phyloP scores from a whole-genome alignment of 2,797 vertebrate genomes.

The Leuciscus waleckii region DNA sequence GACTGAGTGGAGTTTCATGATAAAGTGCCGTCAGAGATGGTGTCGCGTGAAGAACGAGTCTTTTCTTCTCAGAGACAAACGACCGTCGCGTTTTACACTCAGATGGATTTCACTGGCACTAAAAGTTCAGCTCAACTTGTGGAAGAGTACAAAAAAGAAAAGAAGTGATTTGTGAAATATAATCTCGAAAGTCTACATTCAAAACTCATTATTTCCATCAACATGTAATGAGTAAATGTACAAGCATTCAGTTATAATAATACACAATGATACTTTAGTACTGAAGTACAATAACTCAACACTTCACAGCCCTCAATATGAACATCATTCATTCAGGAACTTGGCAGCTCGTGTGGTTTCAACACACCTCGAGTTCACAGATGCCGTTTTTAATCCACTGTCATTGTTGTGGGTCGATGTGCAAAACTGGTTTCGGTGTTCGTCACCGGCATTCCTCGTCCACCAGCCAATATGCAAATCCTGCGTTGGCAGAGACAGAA shows the following conservation, averaged over 20 bases:
- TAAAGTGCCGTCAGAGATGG: neutral
- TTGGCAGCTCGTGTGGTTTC: neutral
- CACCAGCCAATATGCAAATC: neutral
- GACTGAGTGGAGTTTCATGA: neutral
- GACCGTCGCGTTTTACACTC: neutral
- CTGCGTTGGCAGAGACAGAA: neutral
- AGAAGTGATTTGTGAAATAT: neutral
- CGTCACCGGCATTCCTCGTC: neutral
- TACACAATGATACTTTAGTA: neutral
- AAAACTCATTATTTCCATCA: neutral
- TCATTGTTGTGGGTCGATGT: slow-evolving; percentile 12
- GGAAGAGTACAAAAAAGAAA: neutral
- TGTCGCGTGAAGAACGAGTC: neutral
- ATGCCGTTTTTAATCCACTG: slow-evolving; percentile 2
- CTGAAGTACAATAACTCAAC: neutral
- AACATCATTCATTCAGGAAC: neutral
- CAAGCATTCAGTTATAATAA: slow-evolving; percentile 1
- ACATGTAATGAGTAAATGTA: neutral
- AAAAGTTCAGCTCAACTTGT: neutral
- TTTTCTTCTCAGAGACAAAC: neutral
- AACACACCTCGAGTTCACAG: neutral
- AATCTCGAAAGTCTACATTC: neutral
- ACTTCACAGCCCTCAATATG: neutral
- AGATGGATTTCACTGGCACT: neutral
- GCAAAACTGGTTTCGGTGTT: neutral